phyloP scores from a whole-genome alignment of 2,797 vertebrate genomes.

The Anguilla pacifica region DNA sequence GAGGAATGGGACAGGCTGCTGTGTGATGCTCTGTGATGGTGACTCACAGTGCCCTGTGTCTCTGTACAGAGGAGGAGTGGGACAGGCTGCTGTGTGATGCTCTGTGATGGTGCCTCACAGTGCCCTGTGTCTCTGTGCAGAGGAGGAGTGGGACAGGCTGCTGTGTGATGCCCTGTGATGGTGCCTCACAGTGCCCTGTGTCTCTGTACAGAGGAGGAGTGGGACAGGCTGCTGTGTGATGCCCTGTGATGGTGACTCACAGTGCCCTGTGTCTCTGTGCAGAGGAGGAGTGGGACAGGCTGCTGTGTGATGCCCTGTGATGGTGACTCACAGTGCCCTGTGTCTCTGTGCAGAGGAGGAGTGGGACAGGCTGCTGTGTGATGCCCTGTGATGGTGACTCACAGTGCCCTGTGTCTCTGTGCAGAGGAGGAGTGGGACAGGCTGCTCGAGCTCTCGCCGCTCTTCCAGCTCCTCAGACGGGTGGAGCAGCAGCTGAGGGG shows the following conservation, averaged over 20 bases:
- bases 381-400: background rate
- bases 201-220: too few species aligned
- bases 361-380: background rate
- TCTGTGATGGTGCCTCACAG: background rate
- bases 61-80: too few species aligned
- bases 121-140: constrained; percentile 45
- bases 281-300: constrained; percentile 67
- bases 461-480: constrained; percentile 71
- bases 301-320: constrained; percentile 35
- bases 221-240: background rate
- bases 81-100: background rate
- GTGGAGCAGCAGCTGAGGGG: constrained; percentile 64
- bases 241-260: background rate
- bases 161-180: background rate
- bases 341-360: too few species aligned
- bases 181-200: too few species aligned
- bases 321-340: too few species aligned
- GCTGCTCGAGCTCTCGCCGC: constrained; percentile 63
- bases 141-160: constrained; percentile 70
- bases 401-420: background rate
- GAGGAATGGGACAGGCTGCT: constrained; percentile 22
- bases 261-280: background rate
- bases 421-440: constrained; percentile 67
- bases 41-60: too few species aligned
- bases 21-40: too few species aligned